Evolutionary conservation across 2,797 vertebrate genomes (phyloP).

Genomic region (Margarornis squamiger): DNA sequence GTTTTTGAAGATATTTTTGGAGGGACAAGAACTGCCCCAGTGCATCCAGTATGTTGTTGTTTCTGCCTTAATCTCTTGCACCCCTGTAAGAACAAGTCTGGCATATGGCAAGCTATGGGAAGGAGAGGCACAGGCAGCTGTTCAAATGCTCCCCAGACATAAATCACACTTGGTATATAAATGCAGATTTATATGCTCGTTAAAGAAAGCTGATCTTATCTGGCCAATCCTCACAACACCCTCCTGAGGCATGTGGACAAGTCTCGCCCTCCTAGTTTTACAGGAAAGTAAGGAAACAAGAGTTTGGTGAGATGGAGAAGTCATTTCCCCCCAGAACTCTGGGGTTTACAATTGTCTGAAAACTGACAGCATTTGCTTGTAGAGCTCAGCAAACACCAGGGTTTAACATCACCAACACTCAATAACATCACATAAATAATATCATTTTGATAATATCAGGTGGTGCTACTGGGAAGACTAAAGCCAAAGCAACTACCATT

Average conservation of each 20-base stretch:
- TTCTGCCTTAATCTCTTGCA: neutral
- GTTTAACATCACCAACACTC: neutral
- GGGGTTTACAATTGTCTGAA: neutral
- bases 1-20: neutral
- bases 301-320: neutral
- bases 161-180: neutral
- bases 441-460: neutral
- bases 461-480: neutral
- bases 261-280: neutral
- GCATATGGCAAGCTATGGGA: neutral
- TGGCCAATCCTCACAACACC: neutral
- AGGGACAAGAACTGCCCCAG: neutral
- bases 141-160: neutral
- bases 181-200: neutral
- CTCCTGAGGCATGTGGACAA: neutral
- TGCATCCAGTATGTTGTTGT: neutral
- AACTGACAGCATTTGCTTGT: neutral
- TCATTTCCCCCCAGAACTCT: neutral
- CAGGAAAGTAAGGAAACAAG: neutral
- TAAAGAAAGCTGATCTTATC: neutral
- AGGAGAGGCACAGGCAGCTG: neutral
- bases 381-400: neutral
- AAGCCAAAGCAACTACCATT: neutral
- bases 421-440: neutral
- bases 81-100: neutral